These are phyloP conservation scores for Blastomussa wellsi DNA, from an alignment of 92 coral and sea anemone species.

Conservation along the genomic window DNA sequence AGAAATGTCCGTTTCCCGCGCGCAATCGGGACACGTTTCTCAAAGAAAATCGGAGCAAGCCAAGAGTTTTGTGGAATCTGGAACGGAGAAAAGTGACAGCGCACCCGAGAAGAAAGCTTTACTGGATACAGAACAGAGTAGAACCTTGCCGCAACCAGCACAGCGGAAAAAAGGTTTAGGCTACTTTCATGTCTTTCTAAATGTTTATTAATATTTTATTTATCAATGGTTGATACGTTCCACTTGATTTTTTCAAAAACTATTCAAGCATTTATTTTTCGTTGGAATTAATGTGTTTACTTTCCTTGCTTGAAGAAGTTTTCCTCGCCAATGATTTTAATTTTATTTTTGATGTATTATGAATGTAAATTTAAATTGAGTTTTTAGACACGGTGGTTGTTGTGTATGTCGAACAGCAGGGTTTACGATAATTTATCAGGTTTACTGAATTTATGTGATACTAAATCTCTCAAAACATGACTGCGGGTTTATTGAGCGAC, in stretches of 20 bases:
- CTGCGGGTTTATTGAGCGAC: background rate
- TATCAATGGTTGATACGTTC: constrained; percentile 7
- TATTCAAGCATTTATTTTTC: background rate
- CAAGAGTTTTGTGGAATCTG: background rate
- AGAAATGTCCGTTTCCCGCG: background rate
- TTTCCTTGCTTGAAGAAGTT: background rate
- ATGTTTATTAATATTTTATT: constrained; percentile 4
- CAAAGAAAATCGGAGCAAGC: background rate
- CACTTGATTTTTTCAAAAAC: background rate
- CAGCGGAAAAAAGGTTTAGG: constrained; percentile 22
- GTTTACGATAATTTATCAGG: background rate
- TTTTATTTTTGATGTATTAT: background rate
- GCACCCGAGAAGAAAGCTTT: constrained; percentile 30
- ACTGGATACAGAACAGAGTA: constrained; percentile 9
- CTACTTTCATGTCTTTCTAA: background rate
- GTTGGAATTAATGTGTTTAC: background rate
- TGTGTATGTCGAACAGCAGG: too few species aligned
- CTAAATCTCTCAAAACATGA: background rate
- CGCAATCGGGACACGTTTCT: background rate
- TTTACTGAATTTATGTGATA: background rate
- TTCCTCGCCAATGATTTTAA: background rate
- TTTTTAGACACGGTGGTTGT: background rate
- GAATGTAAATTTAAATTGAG: background rate
- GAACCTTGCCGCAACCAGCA: background rate
- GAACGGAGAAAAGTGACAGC: constrained; percentile 10